Evolutionary conservation across 2,888 invertebrate genomes (phyloP).

Genomic region (Andrena trimmerana): DNA sequence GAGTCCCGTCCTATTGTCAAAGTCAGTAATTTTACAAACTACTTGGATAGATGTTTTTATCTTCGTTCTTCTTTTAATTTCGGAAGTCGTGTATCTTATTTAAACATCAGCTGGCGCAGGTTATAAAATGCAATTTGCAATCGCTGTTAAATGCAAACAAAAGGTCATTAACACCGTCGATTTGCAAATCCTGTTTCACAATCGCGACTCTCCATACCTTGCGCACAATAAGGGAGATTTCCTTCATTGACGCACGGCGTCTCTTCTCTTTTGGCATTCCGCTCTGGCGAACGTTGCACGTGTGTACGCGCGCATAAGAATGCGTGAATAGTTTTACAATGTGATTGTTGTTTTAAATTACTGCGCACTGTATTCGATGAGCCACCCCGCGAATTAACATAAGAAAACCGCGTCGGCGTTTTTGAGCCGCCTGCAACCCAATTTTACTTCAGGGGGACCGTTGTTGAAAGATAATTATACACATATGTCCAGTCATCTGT

Average conservation of each 20-base stretch:
- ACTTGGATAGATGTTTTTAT: too few species aligned
- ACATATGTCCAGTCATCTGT: too few species aligned
- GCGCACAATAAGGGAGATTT: conserved; percentile 50
- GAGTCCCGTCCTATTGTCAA: too few species aligned
- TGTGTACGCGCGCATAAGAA: conserved; percentile 74
- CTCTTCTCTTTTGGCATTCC: conserved; percentile 50
- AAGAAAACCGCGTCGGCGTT: conserved; percentile 6
- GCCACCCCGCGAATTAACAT: conserved; percentile 35
- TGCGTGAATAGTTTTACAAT: conserved; percentile 79
- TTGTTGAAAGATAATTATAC: not conserved
- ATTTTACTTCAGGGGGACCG: conserved; percentile 2
- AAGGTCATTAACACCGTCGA: conserved; percentile 51
- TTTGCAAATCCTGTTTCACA: conserved; percentile 40
- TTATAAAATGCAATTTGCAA: not conserved
- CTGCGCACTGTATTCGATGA: conserved; percentile 45
- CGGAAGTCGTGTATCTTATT: too few species aligned
- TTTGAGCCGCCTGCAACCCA: conserved; percentile 16
- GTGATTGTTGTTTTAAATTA: conserved; percentile 74
- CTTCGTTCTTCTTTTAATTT: too few species aligned
- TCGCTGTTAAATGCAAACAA: conserved; percentile 20
- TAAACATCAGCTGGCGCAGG: too few species aligned
- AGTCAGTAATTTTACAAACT: too few species aligned
- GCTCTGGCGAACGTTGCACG: conserved; percentile 68
- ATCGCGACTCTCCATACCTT: conserved; percentile 43
- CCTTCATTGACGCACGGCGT: conserved; percentile 65